A percentile compares a stretch with the other conserved stretches of the same genome.
phyloP scores from a whole-genome alignment of 2,888 invertebrate genomes.

The Dryobota labecula region DNA sequence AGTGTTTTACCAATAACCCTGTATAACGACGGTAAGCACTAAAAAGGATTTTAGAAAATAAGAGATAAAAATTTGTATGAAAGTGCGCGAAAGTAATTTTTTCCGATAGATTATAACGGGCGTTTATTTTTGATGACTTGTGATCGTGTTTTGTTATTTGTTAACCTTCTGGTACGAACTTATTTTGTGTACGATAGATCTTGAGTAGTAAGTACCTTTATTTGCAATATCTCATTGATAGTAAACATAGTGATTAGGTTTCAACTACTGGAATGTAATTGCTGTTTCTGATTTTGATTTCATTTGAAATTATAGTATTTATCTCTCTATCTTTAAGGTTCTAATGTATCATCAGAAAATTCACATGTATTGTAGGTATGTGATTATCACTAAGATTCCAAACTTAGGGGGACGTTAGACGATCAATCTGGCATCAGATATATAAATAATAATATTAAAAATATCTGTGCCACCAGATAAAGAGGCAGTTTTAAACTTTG shows the following conservation, averaged over 20 bases:
- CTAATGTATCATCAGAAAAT: constrained; percentile 14
- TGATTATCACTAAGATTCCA: constrained; percentile 16
- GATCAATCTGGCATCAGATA: neutral
- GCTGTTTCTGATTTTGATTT: constrained; percentile 15
- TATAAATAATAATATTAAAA: neutral
- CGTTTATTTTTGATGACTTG: too few relatives aligned
- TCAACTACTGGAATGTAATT: constrained; percentile 45
- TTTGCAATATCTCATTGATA: constrained; percentile 41
- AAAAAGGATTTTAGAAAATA: too few relatives aligned
- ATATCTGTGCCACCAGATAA: neutral
- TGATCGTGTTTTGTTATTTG: too few relatives aligned
- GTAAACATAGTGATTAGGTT: constrained; percentile 41
- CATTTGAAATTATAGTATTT: constrained; percentile 29
- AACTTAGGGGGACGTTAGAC: neutral
- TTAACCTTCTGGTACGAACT: neutral
- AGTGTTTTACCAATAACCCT: too few relatives aligned
- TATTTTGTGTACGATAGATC: neutral
- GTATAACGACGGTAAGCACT: too few relatives aligned
- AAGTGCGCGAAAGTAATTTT: too few relatives aligned
- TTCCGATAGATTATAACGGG: too few relatives aligned
- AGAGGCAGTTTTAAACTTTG: neutral
- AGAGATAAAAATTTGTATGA: too few relatives aligned
- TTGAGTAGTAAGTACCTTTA: neutral
- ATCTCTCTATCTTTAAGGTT: constrained; percentile 2
- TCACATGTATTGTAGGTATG: constrained; percentile 21